Percentiles rank a stretch among this genome's conserved stretches.
phyloP scores from a whole-genome alignment of 1,140 invertebrate genomes.

The Tachypleus tridentatus region DNA sequence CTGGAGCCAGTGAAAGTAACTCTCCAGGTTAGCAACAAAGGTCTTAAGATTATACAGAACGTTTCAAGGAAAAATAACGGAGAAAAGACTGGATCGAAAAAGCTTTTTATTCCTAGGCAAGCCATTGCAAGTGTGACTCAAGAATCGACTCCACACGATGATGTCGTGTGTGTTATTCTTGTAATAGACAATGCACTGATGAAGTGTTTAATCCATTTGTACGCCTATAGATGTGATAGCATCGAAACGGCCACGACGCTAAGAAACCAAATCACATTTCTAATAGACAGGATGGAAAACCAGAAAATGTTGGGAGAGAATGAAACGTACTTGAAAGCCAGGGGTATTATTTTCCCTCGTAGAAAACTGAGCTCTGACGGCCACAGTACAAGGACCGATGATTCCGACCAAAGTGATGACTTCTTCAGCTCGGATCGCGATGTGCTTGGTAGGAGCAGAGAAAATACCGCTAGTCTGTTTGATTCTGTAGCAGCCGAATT shows the following conservation, averaged over 20 bases:
- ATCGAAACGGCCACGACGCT: no score
- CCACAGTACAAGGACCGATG: constrained; percentile 26
- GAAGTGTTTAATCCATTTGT: no score
- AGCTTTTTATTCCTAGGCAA: not conserved
- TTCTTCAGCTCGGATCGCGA: constrained; percentile 8
- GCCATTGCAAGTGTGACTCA: constrained; percentile 51
- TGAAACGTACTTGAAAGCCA: no score
- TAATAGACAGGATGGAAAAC: no score
- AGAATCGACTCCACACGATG: constrained; percentile 83
- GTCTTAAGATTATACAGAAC: constrained; percentile 78
- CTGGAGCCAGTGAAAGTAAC: constrained; percentile 83
- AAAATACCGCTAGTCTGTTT: constrained; percentile 49
- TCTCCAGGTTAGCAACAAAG: constrained; percentile 68
- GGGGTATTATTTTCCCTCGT: no score
- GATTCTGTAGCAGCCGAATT: constrained; percentile 85
- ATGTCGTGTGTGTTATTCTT: constrained; percentile 67
- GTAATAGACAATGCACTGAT: no score
- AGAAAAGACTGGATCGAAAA: not conserved
- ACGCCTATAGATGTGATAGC: no score
- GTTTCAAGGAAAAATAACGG: constrained; percentile 24
- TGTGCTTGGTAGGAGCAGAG: not conserved
- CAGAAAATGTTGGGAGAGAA: no score
- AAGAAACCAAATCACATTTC: no score
- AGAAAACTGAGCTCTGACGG: constrained; percentile 24
- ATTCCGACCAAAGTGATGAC: constrained; percentile 24